Evolutionary conservation across 1,140 invertebrate genomes (phyloP), one percentile per base, ranked within the genome.

Genomic region (Hycleus cichorii): DNA sequence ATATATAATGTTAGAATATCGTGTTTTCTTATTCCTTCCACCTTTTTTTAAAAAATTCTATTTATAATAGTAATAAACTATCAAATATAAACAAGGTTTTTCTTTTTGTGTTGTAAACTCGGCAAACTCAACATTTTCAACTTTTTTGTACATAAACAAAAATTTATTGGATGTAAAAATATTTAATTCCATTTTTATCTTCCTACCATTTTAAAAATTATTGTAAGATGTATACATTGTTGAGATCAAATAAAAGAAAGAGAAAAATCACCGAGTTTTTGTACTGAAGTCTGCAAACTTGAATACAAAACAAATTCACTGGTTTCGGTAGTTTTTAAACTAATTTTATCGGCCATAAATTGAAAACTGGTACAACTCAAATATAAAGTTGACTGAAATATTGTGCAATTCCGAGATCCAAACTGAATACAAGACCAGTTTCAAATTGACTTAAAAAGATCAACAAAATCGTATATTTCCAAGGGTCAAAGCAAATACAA

Each of bases 1-100:
- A 64, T 60, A 64, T 58, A 64, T 49, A 60, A 57, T 60, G 56
- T 64, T 64, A 61, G 59, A 58, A 60, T 49, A 57, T 49, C 38
- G 44, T 38, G 52, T 57, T 47, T 60, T 64, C 52, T 64, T 61
- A 64, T 64, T 64, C 58, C 54, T 51, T 42, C 24, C 58, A 54
- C 56, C 52, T 55, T 18, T 18, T 18, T 18, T 18, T 18, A 18
- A 18, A 18, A 18, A 42, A 42, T 42, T n/a, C 9, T 11, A 8
- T 47, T 55, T 53, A 44, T 47, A 3, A 38, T 55, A 46, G 52
- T 39, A 42, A n/a, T 42, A n/a, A 42, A n/a, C 10, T 42, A n/a
- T 42, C 49, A 39, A 5, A 27, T 32, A 32, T 32, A 32, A 3
- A 32, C 4, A 32, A 32, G 32, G 7, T 5, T 18, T 18, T 18